Conservation (phyloP, 2,888 invertebrate species). For the Cantharis lateralis region DNA sequence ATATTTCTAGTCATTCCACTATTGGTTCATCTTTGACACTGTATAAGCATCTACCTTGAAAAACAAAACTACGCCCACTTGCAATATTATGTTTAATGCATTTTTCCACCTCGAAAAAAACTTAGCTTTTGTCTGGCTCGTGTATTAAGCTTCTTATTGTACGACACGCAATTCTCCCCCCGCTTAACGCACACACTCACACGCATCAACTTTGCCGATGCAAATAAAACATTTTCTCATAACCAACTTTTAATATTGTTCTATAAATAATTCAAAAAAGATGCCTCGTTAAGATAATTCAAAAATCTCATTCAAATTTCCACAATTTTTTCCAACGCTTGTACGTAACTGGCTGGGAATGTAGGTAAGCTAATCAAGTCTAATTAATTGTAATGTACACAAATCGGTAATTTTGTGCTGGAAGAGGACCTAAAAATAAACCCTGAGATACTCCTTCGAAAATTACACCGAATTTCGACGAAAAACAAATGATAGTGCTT, state of each 20-base stretch:
- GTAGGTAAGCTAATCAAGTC: too few species aligned
- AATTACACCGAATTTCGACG: too few species aligned
- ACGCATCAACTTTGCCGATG: constrained; percentile 8
- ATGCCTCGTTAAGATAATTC: background rate
- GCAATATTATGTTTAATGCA: constrained; percentile 54
- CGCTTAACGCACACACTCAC: constrained; percentile 6
- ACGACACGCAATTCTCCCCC: background rate
- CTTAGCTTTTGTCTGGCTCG: constrained; percentile 49
- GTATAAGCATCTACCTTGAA: constrained; percentile 49
- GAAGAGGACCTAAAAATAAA: too few species aligned
- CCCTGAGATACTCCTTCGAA: too few species aligned
- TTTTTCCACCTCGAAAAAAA: constrained; percentile 49
- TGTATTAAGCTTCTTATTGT: background rate
- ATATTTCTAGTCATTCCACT: constrained; percentile 15
- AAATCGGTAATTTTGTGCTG: too few species aligned
- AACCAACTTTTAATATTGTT: background rate
- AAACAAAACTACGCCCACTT: constrained; percentile 44
- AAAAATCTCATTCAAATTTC: background rate
- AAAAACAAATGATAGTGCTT: too few species aligned
- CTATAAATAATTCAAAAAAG: background rate
- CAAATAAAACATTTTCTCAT: constrained; percentile 6
- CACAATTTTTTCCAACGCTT: background rate
- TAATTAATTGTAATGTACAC: too few species aligned
- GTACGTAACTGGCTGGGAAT: background rate
- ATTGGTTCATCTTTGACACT: constrained; percentile 34